Evolutionary conservation across 1,140 invertebrate species (phyloP), one percentile per base, ranked within the genome.

Genomic region (Drosophila baimaii): DNA sequence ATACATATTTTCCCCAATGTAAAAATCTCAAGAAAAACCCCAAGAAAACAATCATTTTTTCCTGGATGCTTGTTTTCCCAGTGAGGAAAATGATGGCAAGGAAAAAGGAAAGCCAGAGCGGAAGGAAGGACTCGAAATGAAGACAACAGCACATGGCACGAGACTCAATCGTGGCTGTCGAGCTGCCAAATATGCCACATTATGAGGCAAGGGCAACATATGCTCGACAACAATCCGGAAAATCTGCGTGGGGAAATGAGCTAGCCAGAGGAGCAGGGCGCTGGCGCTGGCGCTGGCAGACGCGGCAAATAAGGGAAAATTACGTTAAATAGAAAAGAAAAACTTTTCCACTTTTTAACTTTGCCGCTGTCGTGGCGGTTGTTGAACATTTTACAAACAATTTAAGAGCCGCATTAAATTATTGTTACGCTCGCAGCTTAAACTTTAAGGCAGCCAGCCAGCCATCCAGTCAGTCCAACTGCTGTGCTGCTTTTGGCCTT

Each of bases 261-360:
- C 78, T 86, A 70, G 82, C 78, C 65, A 46, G 33, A 17, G 23
- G 21, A 31, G 8, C 49, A 7, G 25, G 44, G 19, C n/a, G 23
- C 31, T 10, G 25, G 12, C 3, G 43, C n/a, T n/a, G n/a, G n/a
- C 3, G 46, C 37, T 13, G 55, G 21, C 63, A 77, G 75, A 58
- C 52, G 63, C 63, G 64, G 84, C 73, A 84, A 89, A 89, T 89
- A 88, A 89, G 82, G 84, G 85, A 77, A 89, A 89, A 89, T 89
- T 89, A 89, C 84, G 84, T 89, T 89, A 89, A 89, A 89, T 89
- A 89, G 84, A 89, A 89, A 89, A 81, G 80, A 89, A 47, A 84
- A 89, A 66, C 80, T 89, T 88, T 89, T 85, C 84, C 88, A 81
- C 89, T 89, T 89, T 89, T 89, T 89, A 89, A 81, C 88, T 85